Base-by-base conservation (phyloP, 2,113 vertebrate genomes). In the Anarrhichthys ocellatus region DNA sequence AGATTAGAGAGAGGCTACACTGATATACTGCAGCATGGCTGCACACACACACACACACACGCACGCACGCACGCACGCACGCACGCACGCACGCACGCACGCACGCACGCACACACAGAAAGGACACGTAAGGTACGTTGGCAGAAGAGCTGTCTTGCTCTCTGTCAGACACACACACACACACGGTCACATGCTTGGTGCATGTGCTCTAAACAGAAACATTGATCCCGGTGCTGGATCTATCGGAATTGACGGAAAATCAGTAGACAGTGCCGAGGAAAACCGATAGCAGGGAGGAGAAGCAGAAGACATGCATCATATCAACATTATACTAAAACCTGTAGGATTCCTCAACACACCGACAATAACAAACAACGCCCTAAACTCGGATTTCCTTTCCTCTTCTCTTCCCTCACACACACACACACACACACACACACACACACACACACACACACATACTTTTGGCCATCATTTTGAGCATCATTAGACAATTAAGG, bases 11-110 rank as follows among this genome's bases (percentile, higher is more conserved):
- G 81, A 79, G 64, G 82, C 77, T 44, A 58, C 74, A 44, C 75
- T 85, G 89, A 90, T 86, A 84, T 15, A 78, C 87, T 69, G 85
- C 85, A 88, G 78, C 87, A 83, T 64, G 82, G 82, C 81, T 65
- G 70, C 80, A 36, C 84, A 46, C 7, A 52, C 4, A 34, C 68
- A 75, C 84, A 80, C 64, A 78, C 17, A 78, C 69, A 61, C 50
- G 68, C 10, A 73, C 32, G n/a, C 74, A 76, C 62, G 24, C 54
- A 74, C 46, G 54, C 65, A 80, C 65, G 72, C 61, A 83, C 36
- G 84, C 22, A 61, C 29, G 54, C 64, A 80, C 59, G 66, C 61
- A 83, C 36, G 84, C 22, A 56, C 17, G 11, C 52, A 42, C 14
- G n/a, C 78, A 71, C 32, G 70, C 58, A 83, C 67, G 82, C 73